phyloP scores from a whole-genome alignment of 2,113 vertebrate species.

The Sorex fumeus region DNA sequence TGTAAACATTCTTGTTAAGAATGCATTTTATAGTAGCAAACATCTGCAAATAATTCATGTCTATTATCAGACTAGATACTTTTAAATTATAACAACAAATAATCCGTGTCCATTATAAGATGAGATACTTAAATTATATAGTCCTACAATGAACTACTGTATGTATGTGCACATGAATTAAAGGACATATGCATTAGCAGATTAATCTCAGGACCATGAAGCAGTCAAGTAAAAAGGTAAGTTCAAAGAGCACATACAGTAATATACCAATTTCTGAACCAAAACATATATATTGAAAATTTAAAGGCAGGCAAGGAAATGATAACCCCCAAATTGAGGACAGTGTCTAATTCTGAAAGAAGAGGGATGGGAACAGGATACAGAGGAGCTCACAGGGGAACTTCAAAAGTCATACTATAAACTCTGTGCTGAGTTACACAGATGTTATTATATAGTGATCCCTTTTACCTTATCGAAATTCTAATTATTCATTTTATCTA shows the following conservation, averaged over 20 bases:
- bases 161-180: not conserved
- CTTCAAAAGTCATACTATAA: not conserved
- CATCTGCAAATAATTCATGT: conserved; percentile 6
- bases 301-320: not conserved
- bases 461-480: not conserved
- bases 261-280: not conserved
- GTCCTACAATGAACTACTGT: not conserved
- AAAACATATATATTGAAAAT: not conserved
- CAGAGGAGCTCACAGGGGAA: not conserved
- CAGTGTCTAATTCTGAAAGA: not conserved
- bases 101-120: not conserved
- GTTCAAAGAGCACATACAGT: not conserved
- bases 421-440: not conserved
- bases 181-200: not conserved
- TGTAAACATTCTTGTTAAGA: conserved; percentile 4
- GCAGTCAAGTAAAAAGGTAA: not conserved
- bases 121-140: not conserved
- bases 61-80: no score
- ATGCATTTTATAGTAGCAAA: not conserved
- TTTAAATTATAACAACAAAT: no score
- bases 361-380: not conserved
- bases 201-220: not conserved
- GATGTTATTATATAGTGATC: not conserved
- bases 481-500: not conserved
- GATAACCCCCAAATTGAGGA: not conserved